Percentiles rank a stretch among this genome's conserved stretches.
Conservation (phyloP, 2,888 invertebrate species). For the Brenthis hecate region DNA sequence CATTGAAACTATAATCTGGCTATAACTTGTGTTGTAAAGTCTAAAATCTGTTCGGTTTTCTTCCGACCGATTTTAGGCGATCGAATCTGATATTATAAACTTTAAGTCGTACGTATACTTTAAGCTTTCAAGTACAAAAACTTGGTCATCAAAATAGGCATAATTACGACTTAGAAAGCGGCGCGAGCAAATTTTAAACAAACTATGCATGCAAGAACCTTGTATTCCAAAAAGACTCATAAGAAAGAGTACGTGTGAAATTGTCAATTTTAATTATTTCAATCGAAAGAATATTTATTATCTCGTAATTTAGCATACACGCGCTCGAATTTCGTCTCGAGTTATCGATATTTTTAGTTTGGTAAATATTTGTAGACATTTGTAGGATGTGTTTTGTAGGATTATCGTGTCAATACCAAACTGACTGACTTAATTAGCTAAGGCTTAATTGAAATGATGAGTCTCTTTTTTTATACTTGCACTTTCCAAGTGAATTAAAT, state of each 20-base stretch:
- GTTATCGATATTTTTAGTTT: no score
- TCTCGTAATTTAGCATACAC: neutral
- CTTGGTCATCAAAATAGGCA: conserved; percentile 71
- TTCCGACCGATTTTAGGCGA: neutral
- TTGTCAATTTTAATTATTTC: conserved; percentile 26
- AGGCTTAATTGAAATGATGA: no score
- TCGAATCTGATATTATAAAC: conserved; percentile 11
- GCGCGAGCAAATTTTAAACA: conserved; percentile 64
- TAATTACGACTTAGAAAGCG: conserved; percentile 64
- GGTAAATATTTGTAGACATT: no score
- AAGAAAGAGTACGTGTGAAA: conserved; percentile 31
- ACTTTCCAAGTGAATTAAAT: no score
- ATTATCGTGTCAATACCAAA: no score
- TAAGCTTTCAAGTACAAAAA: conserved; percentile 52
- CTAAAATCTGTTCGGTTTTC: no score
- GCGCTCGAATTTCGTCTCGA: no score
- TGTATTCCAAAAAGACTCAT: conserved; percentile 58
- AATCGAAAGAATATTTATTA: conserved; percentile 7
- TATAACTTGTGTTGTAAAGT: no score
- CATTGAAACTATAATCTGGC: no score
- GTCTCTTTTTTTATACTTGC: no score
- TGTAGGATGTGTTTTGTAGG: no score
- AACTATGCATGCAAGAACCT: conserved; percentile 66
- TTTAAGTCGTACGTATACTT: neutral
- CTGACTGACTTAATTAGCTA: no score